Conservation (phyloP, 2,888 invertebrate genomes). For the Volucella bombylans region DNA sequence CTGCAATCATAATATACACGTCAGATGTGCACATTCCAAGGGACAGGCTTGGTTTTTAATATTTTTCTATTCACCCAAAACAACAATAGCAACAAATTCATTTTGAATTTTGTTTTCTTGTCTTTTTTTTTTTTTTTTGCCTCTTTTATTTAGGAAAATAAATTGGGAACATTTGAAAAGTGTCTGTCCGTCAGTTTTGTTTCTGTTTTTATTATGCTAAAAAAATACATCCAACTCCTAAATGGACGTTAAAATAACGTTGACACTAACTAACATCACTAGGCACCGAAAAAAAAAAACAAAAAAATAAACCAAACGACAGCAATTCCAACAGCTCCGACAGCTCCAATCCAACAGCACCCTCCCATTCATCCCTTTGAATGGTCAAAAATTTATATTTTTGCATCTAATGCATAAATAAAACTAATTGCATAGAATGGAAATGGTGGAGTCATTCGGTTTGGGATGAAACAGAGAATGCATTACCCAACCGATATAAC, state of each 20-base stretch:
- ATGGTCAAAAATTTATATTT: slow-evolving; percentile 72
- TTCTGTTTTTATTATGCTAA: slow-evolving; percentile 3
- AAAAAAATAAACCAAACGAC: slow-evolving; percentile 18
- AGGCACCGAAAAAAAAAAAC: slow-evolving; percentile 17
- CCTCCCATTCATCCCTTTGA: slow-evolving; percentile 38
- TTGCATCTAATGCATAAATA: slow-evolving; percentile 74
- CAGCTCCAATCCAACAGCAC: slow-evolving; percentile 24
- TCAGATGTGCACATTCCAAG: slow-evolving; percentile 50
- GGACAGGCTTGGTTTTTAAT: slow-evolving; percentile 61
- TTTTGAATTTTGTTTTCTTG: slow-evolving; percentile 39
- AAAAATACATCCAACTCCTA: slow-evolving; percentile 39
- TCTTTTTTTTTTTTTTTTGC: slow-evolving; percentile 11
- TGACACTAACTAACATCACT: slow-evolving; percentile 72
- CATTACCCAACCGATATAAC: slow-evolving; percentile 45
- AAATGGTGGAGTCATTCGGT: slow-evolving; percentile 50
- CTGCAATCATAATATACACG: slow-evolving; percentile 48
- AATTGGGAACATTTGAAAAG: slow-evolving; percentile 72
- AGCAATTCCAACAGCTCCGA: slow-evolving; percentile 22
- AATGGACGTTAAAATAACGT: slow-evolving; percentile 68
- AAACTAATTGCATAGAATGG: slow-evolving; percentile 71
- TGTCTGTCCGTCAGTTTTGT: slow-evolving; percentile 73
- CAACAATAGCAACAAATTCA: slow-evolving; percentile 52
- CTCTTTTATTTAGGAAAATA: slow-evolving; percentile 63
- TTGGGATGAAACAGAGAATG: slow-evolving; percentile 33
- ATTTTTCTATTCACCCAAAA: slow-evolving; percentile 65